phyloP scores from a whole-genome alignment of 2,113 vertebrate genomes.

The Picathartes gymnocephalus region DNA sequence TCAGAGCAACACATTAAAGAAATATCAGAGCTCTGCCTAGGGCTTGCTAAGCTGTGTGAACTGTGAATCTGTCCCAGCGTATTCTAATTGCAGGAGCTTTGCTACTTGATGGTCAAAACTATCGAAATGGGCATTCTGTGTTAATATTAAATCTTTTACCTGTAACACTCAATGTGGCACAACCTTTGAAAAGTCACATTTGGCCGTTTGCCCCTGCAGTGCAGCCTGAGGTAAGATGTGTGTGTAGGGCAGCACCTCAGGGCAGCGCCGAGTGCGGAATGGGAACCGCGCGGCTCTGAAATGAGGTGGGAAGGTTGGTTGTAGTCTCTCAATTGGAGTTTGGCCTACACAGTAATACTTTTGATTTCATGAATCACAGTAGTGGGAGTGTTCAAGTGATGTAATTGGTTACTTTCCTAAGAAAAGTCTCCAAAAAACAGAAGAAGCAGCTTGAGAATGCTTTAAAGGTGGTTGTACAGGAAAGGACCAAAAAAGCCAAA shows the following conservation, averaged over 20 bases:
- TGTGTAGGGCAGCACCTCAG: rapidly evolving
- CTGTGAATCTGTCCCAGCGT: background rate
- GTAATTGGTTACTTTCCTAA: background rate
- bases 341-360: background rate
- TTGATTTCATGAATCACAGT: background rate
- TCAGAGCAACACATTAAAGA: background rate
- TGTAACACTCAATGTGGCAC: background rate
- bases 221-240: rapidly evolving
- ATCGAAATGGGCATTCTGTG: background rate
- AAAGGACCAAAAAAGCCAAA: background rate
- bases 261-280: rapidly evolving
- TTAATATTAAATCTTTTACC: background rate
- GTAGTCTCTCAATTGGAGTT: background rate
- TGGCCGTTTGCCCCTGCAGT: background rate
- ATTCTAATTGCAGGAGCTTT: background rate
- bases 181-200: background rate
- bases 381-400: background rate
- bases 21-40: background rate
- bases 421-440: background rate
- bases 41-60: background rate
- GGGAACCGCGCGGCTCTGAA: background rate
- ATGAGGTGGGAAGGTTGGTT: background rate
- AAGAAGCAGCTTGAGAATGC: background rate
- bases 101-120: background rate
- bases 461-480: background rate